phyloP scores from a whole-genome alignment of 2,888 invertebrate species.

The Choreutis nemorana region DNA sequence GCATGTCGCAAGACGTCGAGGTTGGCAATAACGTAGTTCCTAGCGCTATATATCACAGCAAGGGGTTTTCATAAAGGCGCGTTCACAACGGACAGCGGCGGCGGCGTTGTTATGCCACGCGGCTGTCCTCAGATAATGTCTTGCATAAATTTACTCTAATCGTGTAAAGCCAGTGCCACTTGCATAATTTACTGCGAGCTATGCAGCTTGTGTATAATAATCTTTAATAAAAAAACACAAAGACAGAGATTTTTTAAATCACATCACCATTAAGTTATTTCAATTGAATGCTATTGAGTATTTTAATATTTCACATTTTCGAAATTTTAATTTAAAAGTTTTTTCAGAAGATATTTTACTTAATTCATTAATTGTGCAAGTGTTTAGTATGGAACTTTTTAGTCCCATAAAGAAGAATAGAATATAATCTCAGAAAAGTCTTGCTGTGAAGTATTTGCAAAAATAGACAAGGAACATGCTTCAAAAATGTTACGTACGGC shows the following conservation, averaged over 20 bases:
- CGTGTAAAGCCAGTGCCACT: slow-evolving; percentile 50
- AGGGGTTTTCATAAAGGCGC: slow-evolving; percentile 51
- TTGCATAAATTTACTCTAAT: slow-evolving; percentile 62
- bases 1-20: slow-evolving; percentile 37
- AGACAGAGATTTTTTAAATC: too few relatives aligned
- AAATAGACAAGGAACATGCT: too few relatives aligned
- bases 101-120: slow-evolving; percentile 58
- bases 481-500: too few relatives aligned
- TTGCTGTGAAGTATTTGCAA: too few relatives aligned
- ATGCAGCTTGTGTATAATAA: not conserved
- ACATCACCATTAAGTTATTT: not conserved
- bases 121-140: slow-evolving; percentile 58
- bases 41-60: slow-evolving; percentile 49
- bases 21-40: slow-evolving; percentile 52
- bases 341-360: too few relatives aligned
- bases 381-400: too few relatives aligned
- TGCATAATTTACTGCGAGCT: slow-evolving; percentile 48
- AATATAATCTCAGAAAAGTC: too few relatives aligned
- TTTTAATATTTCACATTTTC: too few relatives aligned
- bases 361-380: too few relatives aligned
- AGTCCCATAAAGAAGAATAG: too few relatives aligned
- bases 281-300: slow-evolving; percentile 1
- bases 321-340: too few relatives aligned
- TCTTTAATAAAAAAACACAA: not conserved
- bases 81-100: slow-evolving; percentile 23